Percentiles rank a stretch among this genome's conserved stretches.
These are phyloP conservation scores for Calephelis nemesis DNA, from an alignment of 1,140 invertebrate genomes.

Conservation along the genomic window DNA sequence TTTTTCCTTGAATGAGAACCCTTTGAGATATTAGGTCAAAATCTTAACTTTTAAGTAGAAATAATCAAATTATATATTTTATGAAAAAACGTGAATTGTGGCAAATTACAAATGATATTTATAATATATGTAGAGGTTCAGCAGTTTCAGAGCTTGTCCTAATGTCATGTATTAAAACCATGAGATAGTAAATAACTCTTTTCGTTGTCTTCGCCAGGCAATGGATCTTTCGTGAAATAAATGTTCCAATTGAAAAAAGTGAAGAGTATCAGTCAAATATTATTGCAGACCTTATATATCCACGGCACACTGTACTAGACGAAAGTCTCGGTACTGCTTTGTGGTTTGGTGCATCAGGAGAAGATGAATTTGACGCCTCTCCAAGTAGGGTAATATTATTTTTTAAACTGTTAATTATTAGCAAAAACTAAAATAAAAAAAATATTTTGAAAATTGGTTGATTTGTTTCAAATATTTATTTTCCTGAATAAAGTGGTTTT, in stretches of 20 bases:
- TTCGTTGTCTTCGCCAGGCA: slow-evolving; percentile 41
- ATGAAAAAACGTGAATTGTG: too few relatives aligned
- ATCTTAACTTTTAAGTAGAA: too few relatives aligned
- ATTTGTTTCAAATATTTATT: too few relatives aligned
- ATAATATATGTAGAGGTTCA: too few relatives aligned
- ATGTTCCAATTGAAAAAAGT: slow-evolving; percentile 87
- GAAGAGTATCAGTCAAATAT: slow-evolving; percentile 81
- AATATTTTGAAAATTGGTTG: too few relatives aligned
- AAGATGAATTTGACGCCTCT: slow-evolving; percentile 80
- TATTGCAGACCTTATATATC: slow-evolving; percentile 88
- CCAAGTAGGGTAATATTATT: slow-evolving; percentile 81
- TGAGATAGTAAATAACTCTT: slow-evolving; percentile 35
- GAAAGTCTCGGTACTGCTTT: slow-evolving; percentile 96
- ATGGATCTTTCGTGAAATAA: slow-evolving; percentile 84
- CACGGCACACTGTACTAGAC: slow-evolving; percentile 93
- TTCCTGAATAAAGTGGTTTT: neutral
- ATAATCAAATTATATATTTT: too few relatives aligned
- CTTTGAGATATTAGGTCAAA: too few relatives aligned
- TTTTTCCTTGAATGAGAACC: too few relatives aligned
- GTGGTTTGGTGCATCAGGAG: slow-evolving; percentile 95
- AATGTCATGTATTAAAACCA: too few relatives aligned
- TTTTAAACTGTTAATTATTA: neutral
- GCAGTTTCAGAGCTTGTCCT: too few relatives aligned
- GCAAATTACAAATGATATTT: too few relatives aligned
- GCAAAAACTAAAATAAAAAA: too few relatives aligned